These are phyloP conservation scores for Dolichoris vasculosae DNA, from an alignment of 1,140 invertebrate species.

Conservation along the genomic window DNA sequence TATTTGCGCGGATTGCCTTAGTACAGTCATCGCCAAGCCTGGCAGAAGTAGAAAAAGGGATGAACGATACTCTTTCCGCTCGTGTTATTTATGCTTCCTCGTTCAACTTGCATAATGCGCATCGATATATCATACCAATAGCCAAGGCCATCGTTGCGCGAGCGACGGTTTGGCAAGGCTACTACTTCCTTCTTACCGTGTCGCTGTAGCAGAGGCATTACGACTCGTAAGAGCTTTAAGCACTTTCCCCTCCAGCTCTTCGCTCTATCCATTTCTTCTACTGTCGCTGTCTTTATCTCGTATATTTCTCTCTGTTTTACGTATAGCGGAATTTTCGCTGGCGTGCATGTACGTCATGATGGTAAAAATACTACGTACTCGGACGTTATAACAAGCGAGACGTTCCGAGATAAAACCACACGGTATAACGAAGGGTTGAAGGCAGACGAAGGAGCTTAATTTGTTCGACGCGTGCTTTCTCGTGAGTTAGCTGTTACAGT, in stretches of 20 bases:
- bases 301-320: background rate
- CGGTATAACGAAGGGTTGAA: conserved; percentile 1
- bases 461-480: conserved; percentile 35
- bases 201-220: conserved; percentile 1
- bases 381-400: conserved; percentile 36
- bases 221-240: conserved; percentile 24
- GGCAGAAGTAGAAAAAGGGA: background rate
- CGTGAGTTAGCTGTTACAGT: background rate
- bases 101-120: conserved; percentile 49
- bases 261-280: background rate
- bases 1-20: conserved; percentile 12
- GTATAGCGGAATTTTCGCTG: background rate
- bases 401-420: conserved; percentile 6
- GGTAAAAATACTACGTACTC: background rate
- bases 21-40: background rate
- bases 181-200: background rate
- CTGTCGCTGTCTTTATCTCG: background rate
- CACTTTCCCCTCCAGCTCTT: background rate
- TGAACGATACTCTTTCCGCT: background rate
- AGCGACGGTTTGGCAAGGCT: conserved; percentile 42
- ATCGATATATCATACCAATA: conserved; percentile 42
- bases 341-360: background rate
- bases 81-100: conserved; percentile 34
- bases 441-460: conserved; percentile 41
- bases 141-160: background rate